Evolutionary conservation across 2,113 vertebrate genomes (phyloP), one percentile per base, ranked within the genome.

Genomic region (Mola mola): DNA sequence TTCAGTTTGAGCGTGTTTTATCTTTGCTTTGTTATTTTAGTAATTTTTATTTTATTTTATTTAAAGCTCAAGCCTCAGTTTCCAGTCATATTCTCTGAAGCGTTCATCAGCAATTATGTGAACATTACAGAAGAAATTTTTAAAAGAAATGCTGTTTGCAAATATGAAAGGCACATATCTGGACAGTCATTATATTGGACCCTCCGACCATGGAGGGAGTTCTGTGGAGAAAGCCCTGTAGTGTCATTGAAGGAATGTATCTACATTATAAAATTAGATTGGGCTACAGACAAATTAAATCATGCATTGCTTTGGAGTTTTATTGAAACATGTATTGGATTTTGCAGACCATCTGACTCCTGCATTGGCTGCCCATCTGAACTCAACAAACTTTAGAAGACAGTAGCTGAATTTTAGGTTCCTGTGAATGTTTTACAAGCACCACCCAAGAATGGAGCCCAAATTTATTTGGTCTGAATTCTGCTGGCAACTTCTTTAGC

Each of bases 371-470:
- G 57, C 57, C 31, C 46, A 24, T 75, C 28, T 60, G 20, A 72
- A n/a, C n/a, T n/a, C n/a, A n/a, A n/a, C n/a, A 55, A 68, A 43
- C 52, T 71, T 50, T 17, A 42, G 19, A 49, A 48, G 24, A n/a
- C 72, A 31, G 51, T 72, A 84, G 82, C 81, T 83, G 78, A 55
- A 6, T 24, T 59, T 31, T 76, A 83, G 76, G 64, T 84, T 85
- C 36, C 66, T 52, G 46, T 75, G 34, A 72, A 71, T 72, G 56
- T 75, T 86, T 81, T 68, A 82, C 68, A 62, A 74, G 83, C 66
- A 60, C 67, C 70, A 75, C 65, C 50, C 60, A 55, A 71, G 61
- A 68, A 84, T 74, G 25, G 7, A 70, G 47, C 38, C 49, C 62
- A 75, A 59, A 78, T 72, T 66, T 49, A 74, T 53, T 65, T 40